These are phyloP conservation scores for Diadromus collaris DNA, from an alignment of 2,888 invertebrate species.

Conservation along the genomic window DNA sequence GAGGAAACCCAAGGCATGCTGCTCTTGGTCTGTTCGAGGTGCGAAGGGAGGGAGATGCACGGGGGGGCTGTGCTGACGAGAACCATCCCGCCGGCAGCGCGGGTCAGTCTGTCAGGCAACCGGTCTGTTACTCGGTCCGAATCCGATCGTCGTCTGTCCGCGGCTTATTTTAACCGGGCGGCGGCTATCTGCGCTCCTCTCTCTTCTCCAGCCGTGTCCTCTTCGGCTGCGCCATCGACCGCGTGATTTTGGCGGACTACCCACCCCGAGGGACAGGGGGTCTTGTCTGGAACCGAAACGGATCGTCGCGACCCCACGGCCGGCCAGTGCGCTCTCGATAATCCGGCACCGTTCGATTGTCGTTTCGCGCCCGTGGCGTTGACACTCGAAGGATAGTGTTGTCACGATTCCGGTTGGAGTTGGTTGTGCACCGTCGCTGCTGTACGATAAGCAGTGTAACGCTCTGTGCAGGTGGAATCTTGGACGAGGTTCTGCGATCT, in stretches of 20 bases:
- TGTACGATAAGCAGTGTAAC: background rate
- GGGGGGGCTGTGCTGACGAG: constrained; percentile 75
- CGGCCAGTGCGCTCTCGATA: constrained; percentile 42
- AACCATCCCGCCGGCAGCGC: constrained; percentile 77
- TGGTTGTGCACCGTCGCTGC: constrained; percentile 30
- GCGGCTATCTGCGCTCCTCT: constrained; percentile 63
- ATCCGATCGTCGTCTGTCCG: constrained; percentile 77
- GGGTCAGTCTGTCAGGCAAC: constrained; percentile 80
- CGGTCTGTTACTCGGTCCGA: constrained; percentile 75
- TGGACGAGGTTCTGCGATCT: background rate
- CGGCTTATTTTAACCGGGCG: constrained; percentile 57
- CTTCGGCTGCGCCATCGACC: constrained; percentile 55
- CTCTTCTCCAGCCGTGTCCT: constrained; percentile 66
- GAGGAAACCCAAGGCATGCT: constrained; percentile 3
- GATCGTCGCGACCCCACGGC: constrained; percentile 39
- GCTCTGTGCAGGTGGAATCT: background rate
- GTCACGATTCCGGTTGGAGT: background rate
- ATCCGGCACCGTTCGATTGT: constrained; percentile 22
- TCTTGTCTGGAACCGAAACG: constrained; percentile 10
- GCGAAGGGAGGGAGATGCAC: constrained; percentile 52
- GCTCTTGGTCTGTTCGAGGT: constrained; percentile 12
- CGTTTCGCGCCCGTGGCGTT: constrained; percentile 16
- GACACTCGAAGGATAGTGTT: background rate
- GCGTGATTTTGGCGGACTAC: constrained; percentile 43
- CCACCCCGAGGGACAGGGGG: constrained; percentile 24